Evolutionary conservation across 2,797 vertebrate genomes (phyloP).

Genomic region (Chelidonichthys spinosus): DNA sequence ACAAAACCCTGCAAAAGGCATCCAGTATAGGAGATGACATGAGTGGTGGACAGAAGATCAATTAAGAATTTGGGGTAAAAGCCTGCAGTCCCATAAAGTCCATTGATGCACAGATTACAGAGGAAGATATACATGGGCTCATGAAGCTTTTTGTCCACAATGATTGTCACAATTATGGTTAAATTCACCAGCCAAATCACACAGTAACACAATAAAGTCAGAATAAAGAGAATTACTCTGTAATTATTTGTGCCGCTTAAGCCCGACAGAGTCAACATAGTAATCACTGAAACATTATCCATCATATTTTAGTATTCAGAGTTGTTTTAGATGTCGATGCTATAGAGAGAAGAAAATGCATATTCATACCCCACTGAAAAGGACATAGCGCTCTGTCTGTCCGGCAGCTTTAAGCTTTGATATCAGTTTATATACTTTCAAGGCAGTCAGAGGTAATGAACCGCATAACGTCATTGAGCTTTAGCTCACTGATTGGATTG

Average conservation of each 20-base stretch:
- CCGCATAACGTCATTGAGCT: too few relatives aligned
- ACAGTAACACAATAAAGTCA: slow-evolving; percentile 54
- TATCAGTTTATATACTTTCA: background rate
- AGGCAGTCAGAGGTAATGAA: background rate
- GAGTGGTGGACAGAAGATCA: slow-evolving; percentile 43
- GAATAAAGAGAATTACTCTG: slow-evolving; percentile 36
- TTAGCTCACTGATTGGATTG: too few relatives aligned
- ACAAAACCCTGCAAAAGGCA: slow-evolving; percentile 49
- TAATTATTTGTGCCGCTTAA: slow-evolving; percentile 43
- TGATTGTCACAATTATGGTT: slow-evolving; percentile 27
- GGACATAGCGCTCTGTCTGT: background rate
- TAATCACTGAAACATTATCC: slow-evolving; percentile 53
- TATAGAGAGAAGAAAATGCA: background rate
- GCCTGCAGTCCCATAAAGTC: slow-evolving; percentile 52
- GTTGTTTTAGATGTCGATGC: background rate
- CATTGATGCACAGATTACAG: slow-evolving; percentile 64
- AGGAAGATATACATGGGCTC: slow-evolving; percentile 70
- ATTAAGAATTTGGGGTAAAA: slow-evolving; percentile 69
- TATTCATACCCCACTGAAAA: background rate
- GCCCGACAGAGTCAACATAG: slow-evolving; percentile 63
- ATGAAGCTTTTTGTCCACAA: slow-evolving; percentile 55
- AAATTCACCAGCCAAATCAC: slow-evolving; percentile 53
- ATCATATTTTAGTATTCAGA: slow-evolving; percentile 5
- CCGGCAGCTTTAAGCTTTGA: background rate
- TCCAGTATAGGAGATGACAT: slow-evolving; percentile 50